phyloP scores from a whole-genome alignment of 2,888 invertebrate species.

The Cryptus viduatorius region DNA sequence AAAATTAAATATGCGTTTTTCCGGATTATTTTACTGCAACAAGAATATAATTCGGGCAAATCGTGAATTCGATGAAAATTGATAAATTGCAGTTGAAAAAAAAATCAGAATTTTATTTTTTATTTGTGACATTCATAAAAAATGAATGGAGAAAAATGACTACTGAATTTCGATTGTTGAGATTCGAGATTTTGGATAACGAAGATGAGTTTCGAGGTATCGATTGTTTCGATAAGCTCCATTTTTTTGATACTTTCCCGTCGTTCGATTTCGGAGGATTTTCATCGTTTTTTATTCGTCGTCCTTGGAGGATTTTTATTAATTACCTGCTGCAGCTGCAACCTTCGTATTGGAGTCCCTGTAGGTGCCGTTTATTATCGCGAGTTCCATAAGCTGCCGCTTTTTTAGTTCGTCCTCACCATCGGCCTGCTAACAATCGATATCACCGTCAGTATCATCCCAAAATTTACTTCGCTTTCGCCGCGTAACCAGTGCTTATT shows the following conservation, averaged over 20 bases:
- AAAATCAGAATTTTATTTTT: no score
- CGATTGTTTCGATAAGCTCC: no score
- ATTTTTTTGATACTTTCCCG: no score
- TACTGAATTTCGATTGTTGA: no score
- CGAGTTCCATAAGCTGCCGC: conserved; percentile 99
- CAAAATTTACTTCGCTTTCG: conserved; percentile 20
- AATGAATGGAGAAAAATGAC: no score
- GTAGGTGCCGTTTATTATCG: conserved; percentile 99
- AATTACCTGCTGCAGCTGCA: conserved; percentile 92
- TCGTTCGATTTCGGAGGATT: background rate
- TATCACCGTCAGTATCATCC: conserved; percentile 79
- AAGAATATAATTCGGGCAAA: no score
- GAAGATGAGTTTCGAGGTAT: no score
- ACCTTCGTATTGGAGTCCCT: conserved; percentile 97
- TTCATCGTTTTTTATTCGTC: background rate
- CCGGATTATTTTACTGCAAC: background rate
- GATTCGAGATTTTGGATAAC: no score
- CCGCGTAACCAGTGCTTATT: background rate
- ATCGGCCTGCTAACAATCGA: conserved; percentile 94
- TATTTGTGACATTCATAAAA: no score
- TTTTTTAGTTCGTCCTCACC: conserved; percentile 99
- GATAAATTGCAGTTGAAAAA: no score
- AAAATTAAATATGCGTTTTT: background rate
- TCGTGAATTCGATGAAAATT: no score
- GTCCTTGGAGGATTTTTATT: conserved; percentile 13